phyloP scores from a whole-genome alignment of 2,797 vertebrate species.

The Champsocephalus esox region DNA sequence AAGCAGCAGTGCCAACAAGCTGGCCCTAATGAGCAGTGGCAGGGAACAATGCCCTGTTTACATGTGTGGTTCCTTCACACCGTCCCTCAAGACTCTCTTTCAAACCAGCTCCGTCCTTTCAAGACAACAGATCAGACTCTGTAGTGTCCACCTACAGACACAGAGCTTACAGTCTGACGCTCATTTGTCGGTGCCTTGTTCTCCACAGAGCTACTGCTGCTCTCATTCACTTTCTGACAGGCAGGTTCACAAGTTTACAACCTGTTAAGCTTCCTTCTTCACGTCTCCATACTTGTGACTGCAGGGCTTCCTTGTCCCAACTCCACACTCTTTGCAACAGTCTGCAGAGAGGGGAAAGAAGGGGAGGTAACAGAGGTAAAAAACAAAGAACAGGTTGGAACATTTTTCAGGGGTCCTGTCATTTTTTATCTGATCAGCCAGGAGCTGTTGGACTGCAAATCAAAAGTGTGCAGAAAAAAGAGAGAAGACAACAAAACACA shows the following conservation, averaged over 20 bases:
- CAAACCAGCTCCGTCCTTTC: constrained; percentile 46
- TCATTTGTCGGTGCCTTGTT: constrained; percentile 25
- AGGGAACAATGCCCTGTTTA: constrained; percentile 53
- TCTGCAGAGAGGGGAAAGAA: constrained; percentile 48
- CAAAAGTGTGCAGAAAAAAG: constrained; percentile 77
- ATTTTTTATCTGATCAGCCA: constrained; percentile 89
- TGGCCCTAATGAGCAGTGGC: constrained; percentile 52
- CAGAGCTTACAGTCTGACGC: constrained; percentile 16
- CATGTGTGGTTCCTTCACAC: constrained; percentile 42
- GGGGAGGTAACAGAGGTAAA: constrained; percentile 39
- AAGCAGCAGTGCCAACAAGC: constrained; percentile 52
- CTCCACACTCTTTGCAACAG: constrained; percentile 42
- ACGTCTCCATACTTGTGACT: constrained; percentile 71
- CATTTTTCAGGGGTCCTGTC: constrained; percentile 85
- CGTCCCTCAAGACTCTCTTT: constrained; percentile 39
- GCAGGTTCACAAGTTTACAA: constrained; percentile 81
- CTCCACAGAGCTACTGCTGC: constrained; percentile 42
- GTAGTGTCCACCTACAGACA: constrained; percentile 50
- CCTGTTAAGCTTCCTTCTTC: constrained; percentile 57
- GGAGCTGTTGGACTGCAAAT: constrained; percentile 83
- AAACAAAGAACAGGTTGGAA: constrained; percentile 83
- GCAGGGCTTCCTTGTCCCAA: constrained; percentile 76
- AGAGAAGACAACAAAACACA: constrained; percentile 74
- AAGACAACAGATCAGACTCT: constrained; percentile 42
- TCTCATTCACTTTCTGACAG: constrained; percentile 58